Evolutionary conservation across 1,140 invertebrate genomes (phyloP), one percentile per base, ranked within the genome.

Genomic region (Sarcophaga bullata): DNA sequence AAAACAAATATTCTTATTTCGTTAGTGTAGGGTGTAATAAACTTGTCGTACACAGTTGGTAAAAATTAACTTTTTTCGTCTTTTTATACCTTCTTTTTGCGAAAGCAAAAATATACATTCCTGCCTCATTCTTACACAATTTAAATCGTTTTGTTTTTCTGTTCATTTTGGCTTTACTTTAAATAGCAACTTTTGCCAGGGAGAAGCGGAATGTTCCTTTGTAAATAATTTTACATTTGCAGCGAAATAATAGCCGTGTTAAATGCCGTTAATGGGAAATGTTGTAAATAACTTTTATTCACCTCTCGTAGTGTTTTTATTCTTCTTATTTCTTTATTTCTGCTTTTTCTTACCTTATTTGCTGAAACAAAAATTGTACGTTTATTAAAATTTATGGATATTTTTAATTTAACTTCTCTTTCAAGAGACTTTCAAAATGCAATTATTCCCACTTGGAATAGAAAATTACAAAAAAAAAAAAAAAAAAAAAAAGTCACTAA

Each of bases 241-340:
- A 19, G 9, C 62, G 19, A 19, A 19, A 68, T 68, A 68, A 68
- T 68, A 10, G 62, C 62, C 19, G 62, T 19, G 62, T 68, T 68
- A 68, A 68, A 68, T 68, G 62, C 62, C 62, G 62, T 68, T 68
- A 68, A 68, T 68, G 62, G 62, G 62, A 68, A 68, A 68, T 68
- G 62, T 68, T 68, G 62, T 68, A 19, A 68, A 68, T 68, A 19
- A 68, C n/a, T 58, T 58, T 58, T 58, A 58, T 58, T 58, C 54
- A 58, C 54, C 54, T 58, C n/a, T 58, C n/a, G 1, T 58, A 58
- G 54, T 15, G 15, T 52, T 52, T 52, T 13, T 52, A 52, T 37
- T 37, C 50, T 52, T 52, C n/a, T n/a, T n/a, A n/a, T n/a, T n/a
- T n/a, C n/a, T n/a, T n/a, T n/a, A 1, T 13, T 52, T 52, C 50